A percentile compares a stretch with the other conserved stretches of the same genome.
These are phyloP conservation scores for Drosophila ogumai DNA, from an alignment of 1,140 invertebrate species.

Conservation along the genomic window DNA sequence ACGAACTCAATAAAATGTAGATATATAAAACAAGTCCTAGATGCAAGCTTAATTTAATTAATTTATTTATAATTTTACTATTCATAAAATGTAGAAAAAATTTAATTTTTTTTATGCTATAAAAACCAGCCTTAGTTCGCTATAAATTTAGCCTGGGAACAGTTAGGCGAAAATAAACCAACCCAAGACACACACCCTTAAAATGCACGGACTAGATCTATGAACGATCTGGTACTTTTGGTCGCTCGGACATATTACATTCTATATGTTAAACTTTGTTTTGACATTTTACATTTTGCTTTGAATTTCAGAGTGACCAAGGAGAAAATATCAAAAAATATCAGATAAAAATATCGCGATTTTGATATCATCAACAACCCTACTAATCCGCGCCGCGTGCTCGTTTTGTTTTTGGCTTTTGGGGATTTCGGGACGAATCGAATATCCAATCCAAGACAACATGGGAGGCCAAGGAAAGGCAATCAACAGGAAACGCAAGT, in stretches of 20 bases:
- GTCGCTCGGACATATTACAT: no score
- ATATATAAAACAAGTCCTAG: no score
- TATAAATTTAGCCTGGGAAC: neutral
- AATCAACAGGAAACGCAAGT: slow-evolving; percentile 74
- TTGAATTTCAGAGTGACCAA: no score
- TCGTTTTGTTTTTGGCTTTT: slow-evolving; percentile 17
- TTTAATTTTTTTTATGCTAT: neutral
- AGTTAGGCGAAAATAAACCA: neutral
- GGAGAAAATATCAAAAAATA: no score
- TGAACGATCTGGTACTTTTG: neutral
- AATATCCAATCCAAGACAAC: neutral
- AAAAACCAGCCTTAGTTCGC: neutral
- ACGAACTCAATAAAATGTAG: no score
- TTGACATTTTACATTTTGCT: no score
- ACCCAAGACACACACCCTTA: neutral
- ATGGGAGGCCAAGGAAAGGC: slow-evolving; percentile 75
- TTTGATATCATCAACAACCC: no score
- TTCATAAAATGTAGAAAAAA: neutral
- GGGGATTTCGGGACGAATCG: neutral
- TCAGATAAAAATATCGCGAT: no score
- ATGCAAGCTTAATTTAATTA: no score
- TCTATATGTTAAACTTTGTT: no score
- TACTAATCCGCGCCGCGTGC: neutral
- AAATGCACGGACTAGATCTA: neutral
- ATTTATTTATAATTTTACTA: neutral